Base-by-base conservation (phyloP, 2,888 invertebrate genomes). In the Zelleria hepariella region DNA sequence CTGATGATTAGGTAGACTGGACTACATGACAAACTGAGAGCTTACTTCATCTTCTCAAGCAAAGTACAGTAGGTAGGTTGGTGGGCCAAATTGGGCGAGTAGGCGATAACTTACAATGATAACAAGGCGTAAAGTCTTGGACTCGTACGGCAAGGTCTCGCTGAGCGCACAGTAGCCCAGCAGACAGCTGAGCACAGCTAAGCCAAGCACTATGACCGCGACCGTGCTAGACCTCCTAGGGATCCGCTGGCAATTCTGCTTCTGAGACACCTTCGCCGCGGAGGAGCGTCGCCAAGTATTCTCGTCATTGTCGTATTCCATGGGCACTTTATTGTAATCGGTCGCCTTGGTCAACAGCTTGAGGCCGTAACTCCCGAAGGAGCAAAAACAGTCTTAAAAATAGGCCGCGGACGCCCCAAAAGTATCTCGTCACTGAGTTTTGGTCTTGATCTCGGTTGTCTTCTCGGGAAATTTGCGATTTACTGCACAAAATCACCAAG, bases 121-220 rank as follows among this genome's bases (percentile, higher is more conserved):
- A 60, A 86, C 84, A 42, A 85, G 75, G 0, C 86, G 77, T 25
- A 88, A 67, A 6, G 86, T 87, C 66, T 85, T 88, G 1, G 87
- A 86, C 63, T 88, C 88, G 51, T 87, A 85, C 0, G 88, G 88
- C 10, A 87, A 68, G 1, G 82, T 82, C 67, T 88, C 88, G 55
- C 88, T 86, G 2, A 88, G 72, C 24, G 86, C 86, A 64, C 87
- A 87, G 64, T 88, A 89, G 1, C 87, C 88, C 0, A 89, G 75
- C n/a, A 89, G 71, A 61, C 89, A 89, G 66, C 87, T 86, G 1
- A 86, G 75, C 0, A 89, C 85, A 1, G 86, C 87, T 2, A 89
- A 71, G 0, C 87, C 88, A 2, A 88, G 71, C 5, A 86, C 86
- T 5, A 85, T 69, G 15, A 89, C 88, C 5, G 86, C 83, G 0